phyloP scores from a whole-genome alignment of 1,140 invertebrate genomes.

The Macrostomum lignano region DNA sequence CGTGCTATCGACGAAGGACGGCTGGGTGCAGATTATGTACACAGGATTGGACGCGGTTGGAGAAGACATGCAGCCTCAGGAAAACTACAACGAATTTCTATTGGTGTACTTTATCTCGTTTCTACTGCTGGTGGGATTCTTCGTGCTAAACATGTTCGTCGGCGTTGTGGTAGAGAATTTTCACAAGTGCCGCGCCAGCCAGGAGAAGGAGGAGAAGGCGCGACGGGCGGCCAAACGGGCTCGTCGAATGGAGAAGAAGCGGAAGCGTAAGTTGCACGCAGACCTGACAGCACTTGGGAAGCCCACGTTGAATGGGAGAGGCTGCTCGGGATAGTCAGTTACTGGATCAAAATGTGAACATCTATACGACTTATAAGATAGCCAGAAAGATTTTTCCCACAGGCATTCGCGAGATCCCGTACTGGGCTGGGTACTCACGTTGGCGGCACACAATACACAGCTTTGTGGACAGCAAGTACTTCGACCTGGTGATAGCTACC shows the following conservation, averaged over 20 bases:
- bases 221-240: constrained; percentile 65
- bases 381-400: too few species aligned
- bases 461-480: constrained; percentile 91
- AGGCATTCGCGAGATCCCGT: too few species aligned
- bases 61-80: constrained; percentile 66
- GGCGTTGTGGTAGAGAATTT: constrained; percentile 99
- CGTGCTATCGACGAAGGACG: constrained; percentile 83
- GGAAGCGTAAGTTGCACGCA: constrained; percentile 43
- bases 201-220: constrained; percentile 89
- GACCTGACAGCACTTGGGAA: too few species aligned
- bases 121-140: constrained; percentile 86
- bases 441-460: constrained; percentile 68
- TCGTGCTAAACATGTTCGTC: constrained; percentile 98
- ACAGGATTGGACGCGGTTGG: constrained; percentile 91
- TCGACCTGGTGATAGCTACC: constrained; percentile 86
- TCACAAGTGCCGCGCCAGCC: constrained; percentile 84
- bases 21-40: constrained; percentile 99
- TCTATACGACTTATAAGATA: too few species aligned
- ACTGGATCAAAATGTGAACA: too few species aligned
- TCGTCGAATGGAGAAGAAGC: constrained; percentile 73
- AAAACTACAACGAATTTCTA: constrained; percentile 97
- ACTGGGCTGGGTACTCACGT: constrained; percentile 66
- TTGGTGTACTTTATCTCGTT: constrained; percentile 95
- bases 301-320: too few species aligned
- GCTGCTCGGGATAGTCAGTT: too few species aligned